phyloP scores from a whole-genome alignment of 2,797 vertebrate species.

The Sebastes minor region DNA sequence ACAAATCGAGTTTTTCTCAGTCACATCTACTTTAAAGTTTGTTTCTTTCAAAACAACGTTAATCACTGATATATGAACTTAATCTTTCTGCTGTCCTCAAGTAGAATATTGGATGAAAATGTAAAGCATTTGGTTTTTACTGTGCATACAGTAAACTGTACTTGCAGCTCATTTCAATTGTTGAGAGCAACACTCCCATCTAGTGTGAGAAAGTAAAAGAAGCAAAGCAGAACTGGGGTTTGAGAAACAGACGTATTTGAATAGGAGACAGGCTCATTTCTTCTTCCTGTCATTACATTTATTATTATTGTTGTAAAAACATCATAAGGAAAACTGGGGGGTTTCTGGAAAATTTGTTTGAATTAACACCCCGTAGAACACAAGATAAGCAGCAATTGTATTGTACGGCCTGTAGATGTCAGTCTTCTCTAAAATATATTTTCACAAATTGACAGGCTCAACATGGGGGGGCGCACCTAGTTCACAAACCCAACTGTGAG shows the following conservation, averaged over 20 bases:
- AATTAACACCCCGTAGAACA: neutral
- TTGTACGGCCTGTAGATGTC: constrained; percentile 65
- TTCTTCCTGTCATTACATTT: neutral
- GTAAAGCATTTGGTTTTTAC: neutral
- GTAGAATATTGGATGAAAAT: neutral
- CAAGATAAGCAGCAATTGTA: constrained; percentile 3
- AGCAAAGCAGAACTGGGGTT: neutral
- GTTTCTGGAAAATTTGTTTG: neutral
- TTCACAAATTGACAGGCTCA: neutral
- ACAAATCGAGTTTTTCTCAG: neutral
- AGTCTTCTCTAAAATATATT: constrained; percentile 47
- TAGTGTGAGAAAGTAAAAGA: constrained; percentile 7
- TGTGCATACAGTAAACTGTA: neutral
- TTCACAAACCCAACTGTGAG: constrained; percentile 13
- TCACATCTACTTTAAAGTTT: neutral
- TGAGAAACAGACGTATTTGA: neutral
- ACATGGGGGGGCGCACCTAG: neutral
- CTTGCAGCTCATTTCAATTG: neutral
- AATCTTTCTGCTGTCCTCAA: neutral
- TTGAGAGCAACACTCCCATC: constrained; percentile 8
- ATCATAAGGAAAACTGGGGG: neutral
- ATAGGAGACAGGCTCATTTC: neutral
- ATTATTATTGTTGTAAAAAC: neutral
- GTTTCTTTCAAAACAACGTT: neutral
- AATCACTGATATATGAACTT: neutral